Evolutionary conservation across 2,113 vertebrate genomes (phyloP).

Genomic region (Ictalurus furcatus): DNA sequence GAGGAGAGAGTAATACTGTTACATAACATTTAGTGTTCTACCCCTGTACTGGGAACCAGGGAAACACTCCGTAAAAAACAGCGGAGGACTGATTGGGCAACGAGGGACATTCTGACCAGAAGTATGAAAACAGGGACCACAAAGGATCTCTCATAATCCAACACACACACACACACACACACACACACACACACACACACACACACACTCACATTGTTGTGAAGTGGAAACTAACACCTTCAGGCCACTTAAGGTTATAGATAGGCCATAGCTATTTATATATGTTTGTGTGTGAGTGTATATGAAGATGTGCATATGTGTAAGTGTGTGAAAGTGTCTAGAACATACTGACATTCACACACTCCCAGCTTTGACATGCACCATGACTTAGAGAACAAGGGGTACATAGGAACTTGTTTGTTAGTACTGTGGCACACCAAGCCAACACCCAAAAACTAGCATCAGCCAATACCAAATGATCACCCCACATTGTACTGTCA

Average conservation of each 20-base stretch:
- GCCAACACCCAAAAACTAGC: neutral
- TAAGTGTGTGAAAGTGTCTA: neutral
- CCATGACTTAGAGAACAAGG: neutral
- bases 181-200: neutral
- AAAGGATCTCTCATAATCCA: neutral
- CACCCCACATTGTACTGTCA: neutral
- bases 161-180: neutral
- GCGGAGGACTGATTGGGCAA: constrained; percentile 19
- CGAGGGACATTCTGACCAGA: constrained; percentile 21
- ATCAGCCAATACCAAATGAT: neutral
- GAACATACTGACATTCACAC: neutral
- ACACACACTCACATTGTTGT: neutral
- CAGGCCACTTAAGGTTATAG: constrained; percentile 19
- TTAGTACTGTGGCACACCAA: neutral
- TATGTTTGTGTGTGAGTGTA: constrained; percentile 31
- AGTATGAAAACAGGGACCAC: constrained; percentile 14
- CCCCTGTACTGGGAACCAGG: constrained; percentile 25
- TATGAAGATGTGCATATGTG: constrained; percentile 19
- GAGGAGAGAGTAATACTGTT: constrained; percentile 25
- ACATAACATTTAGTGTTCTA: constrained; percentile 26
- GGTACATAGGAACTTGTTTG: neutral
- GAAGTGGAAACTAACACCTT: constrained; percentile 22
- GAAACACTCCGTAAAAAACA: constrained; percentile 8
- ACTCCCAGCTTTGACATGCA: neutral
- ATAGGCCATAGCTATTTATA: constrained; percentile 43